Conservation (phyloP, 2,113 vertebrate species). For the Clarias macrocephalus region DNA sequence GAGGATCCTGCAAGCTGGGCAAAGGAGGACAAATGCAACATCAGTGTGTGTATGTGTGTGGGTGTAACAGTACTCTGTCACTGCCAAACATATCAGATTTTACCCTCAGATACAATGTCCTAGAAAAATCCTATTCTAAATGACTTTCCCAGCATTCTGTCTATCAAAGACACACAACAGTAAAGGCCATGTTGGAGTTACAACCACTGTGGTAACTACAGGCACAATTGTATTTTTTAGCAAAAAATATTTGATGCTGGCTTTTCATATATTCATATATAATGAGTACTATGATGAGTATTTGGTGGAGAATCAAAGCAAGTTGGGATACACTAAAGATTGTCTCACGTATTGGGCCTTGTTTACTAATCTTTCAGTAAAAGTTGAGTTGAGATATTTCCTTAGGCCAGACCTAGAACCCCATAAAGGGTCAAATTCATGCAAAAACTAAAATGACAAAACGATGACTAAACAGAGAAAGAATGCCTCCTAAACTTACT, state of each 20-base stretch:
- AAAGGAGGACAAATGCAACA: conserved; percentile 7
- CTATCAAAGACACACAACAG: neutral
- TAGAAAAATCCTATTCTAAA: conserved; percentile 19
- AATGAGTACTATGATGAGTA: neutral
- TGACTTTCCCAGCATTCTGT: conserved; percentile 18
- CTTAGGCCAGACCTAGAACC: neutral
- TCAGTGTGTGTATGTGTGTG: conserved; percentile 15
- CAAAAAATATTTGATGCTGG: neutral
- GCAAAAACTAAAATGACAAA: neutral
- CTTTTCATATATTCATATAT: neutral
- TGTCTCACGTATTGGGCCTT: neutral
- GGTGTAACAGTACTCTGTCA: conserved; percentile 35
- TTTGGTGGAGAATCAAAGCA: neutral
- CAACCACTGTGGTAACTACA: neutral
- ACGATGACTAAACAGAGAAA: neutral
- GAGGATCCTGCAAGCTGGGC: neutral
- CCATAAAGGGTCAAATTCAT: neutral
- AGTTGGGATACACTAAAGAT: neutral
- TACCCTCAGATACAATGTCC: conserved; percentile 38
- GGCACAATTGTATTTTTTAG: neutral
- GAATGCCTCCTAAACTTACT: neutral
- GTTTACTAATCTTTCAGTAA: neutral
- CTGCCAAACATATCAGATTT: conserved; percentile 43
- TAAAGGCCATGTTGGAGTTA: neutral
- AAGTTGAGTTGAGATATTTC: neutral